Evolutionary conservation across 2,888 invertebrate species (phyloP), one percentile per base, ranked within the genome.

Genomic region (Chirona hameri): DNA sequence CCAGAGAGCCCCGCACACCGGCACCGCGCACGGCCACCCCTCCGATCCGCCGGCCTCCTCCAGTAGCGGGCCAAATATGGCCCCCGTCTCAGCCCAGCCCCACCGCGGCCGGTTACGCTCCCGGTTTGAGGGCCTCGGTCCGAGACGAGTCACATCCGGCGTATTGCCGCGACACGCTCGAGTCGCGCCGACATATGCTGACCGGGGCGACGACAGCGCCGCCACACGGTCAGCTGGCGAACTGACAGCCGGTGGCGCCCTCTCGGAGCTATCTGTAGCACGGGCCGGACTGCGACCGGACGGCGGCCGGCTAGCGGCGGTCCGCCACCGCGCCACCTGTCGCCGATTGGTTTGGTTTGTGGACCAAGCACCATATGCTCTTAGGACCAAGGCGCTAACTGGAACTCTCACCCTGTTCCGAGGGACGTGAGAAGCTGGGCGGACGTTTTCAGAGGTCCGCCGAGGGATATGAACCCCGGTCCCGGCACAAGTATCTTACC

Each of bases 251-350:
- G 82, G 81, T 46, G 80, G 83, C 12, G 83, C 80, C 21, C 84
- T 81, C 60, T 83, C 83, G 15, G 55, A 14, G 48, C 29, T 84
- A 82, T 57, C 84, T 82, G 27, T 83, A 81, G 31, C 84, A 84
- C 9, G 83, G 82, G 65, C 84, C 83, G 55, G 5, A 14, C 65
- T 7, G 57, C 57, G 21, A 12, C 12, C 57, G 24, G 57, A 24
- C 24, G 57, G 57, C 24, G 57, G 12, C 57, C 2, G 21, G 10
- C 57, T 2, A 4, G 24, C 57, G 15, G 12, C 55, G 55, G 57
- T 57, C 57, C 24, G 24, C 21, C 7, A 57, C 57, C 55, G 7
- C 4, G 57, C 57, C 57, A 24, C 18, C 57, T 18, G 21, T 39
- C 39, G 7, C 39, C 39, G 39, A 39, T 39, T 39, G 39, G 39